phyloP scores from a whole-genome alignment of 2,888 invertebrate genomes.

The Nesidiocoris tenuis region DNA sequence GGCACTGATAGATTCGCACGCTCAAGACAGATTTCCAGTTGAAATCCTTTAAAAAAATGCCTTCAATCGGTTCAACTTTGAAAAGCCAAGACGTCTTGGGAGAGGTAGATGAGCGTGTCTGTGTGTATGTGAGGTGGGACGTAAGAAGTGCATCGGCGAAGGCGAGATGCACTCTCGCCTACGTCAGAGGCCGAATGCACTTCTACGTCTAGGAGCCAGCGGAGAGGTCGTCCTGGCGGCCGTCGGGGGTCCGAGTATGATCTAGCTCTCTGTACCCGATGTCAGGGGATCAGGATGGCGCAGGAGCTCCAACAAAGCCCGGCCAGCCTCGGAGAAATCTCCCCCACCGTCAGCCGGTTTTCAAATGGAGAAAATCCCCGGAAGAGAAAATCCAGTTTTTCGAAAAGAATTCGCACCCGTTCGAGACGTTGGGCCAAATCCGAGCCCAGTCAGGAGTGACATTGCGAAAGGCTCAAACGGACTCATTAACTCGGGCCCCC shows the following conservation, averaged over 20 bases:
- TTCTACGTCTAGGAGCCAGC: constrained; percentile 21
- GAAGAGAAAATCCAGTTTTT: not conserved
- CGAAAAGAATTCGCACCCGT: no score
- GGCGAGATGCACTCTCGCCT: constrained; percentile 44
- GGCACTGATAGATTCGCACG: no score
- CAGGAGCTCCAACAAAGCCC: constrained; percentile 39
- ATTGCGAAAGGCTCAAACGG: not conserved
- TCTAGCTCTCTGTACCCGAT: constrained; percentile 46
- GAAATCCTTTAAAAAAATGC: no score
- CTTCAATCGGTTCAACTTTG: no score
- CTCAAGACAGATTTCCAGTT: no score
- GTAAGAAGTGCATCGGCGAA: constrained; percentile 44
- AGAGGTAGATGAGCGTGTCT: not conserved
- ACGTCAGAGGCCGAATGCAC: constrained; percentile 46
- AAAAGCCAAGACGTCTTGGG: no score
- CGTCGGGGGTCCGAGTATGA: constrained; percentile 41
- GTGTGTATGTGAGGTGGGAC: not conserved
- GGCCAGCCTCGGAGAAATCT: not conserved
- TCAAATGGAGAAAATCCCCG: not conserved
- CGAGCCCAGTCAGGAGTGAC: not conserved
- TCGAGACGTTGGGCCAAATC: not conserved
- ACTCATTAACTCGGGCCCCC: not conserved
- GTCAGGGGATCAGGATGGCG: constrained; percentile 44
- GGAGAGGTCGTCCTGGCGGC: constrained; percentile 1
- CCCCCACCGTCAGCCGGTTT: not conserved